Evolutionary conservation across 2,888 invertebrate species (phyloP).

Genomic region (Chrysina gloriosa): DNA sequence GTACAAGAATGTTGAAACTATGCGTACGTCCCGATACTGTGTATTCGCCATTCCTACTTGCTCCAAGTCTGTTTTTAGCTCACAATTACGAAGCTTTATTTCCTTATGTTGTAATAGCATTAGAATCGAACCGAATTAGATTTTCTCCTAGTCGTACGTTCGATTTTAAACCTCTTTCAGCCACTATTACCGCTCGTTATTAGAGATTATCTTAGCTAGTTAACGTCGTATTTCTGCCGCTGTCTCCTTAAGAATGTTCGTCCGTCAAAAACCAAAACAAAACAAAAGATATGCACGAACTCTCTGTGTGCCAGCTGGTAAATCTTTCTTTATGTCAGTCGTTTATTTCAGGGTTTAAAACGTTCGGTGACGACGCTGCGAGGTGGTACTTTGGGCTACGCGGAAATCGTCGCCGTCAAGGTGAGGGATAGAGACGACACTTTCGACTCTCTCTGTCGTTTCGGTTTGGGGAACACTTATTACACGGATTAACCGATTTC

Average conservation of each 20-base stretch:
- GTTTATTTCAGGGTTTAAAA: constrained; percentile 84
- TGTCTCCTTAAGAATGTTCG: constrained; percentile 12
- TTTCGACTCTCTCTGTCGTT: background rate
- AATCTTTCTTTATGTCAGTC: constrained; percentile 42
- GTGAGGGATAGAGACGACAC: constrained; percentile 67
- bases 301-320: constrained; percentile 14
- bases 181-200: background rate
- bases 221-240: background rate
- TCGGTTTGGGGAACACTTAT: constrained; percentile 22
- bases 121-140: no score
- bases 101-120: no score
- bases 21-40: no score
- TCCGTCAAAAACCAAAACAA: background rate
- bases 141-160: no score
- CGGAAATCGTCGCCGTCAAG: constrained; percentile 97
- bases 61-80: no score
- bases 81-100: no score
- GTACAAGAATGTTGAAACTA: no score
- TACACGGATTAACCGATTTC: constrained; percentile 21
- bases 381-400: constrained; percentile 88
- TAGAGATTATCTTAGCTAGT: background rate
- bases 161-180: background rate
- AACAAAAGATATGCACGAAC: background rate
- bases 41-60: no score
- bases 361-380: constrained; percentile 92